Base-by-base conservation (phyloP, 2,797 vertebrate genomes). In the Loriculus beryllinus region DNA sequence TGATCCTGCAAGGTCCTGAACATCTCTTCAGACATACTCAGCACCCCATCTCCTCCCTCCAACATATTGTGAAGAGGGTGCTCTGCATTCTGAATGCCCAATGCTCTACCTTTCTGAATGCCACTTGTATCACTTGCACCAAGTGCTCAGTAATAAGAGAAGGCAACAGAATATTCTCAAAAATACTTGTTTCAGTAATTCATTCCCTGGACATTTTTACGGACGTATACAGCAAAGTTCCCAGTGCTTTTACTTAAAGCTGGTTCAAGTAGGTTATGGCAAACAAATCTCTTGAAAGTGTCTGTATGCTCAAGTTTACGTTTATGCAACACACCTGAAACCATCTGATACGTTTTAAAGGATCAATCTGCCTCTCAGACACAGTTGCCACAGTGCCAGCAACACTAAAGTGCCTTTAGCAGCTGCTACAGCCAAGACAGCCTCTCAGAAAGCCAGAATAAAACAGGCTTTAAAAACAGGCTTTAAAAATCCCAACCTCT, bases 21-120 rank as follows among this genome's bases (percentile, higher is more conserved):
- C 54, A 75, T 25, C 85, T 79, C 87, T 64, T 89, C 64, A 75
- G 33, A 42, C 6, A 4, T 19, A n/a, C 40, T 87, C 7, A 77
- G 59, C 42, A 72, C 5, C 63, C 83, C 11, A 33, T 47, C 75
- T 79, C 23, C 15, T 51, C 60, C 33, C 40, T 84, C 43, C 10
- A 71, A 12, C 19, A n/a, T 22, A 29, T 11, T 43, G 54, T n/a
- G 56, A 49, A 56, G 25, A 72, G 18, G 7, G 37, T 45, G 62
- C 51, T 90, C 62, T 81, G 49, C 62, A 43, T 22, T 78, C 70
- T 78, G 39, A n/a, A n/a, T n/a, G n/a, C n/a, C 22, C 43, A 77
- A 31, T 0, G 3, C 10, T 74, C 22, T 35, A 3, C 6, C 60
- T 19, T 65, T 60, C 80, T 22, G 12, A 91, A 56, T 0, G 0